phyloP scores from a whole-genome alignment of 2,888 invertebrate genomes.

The Drosophila neutralis region DNA sequence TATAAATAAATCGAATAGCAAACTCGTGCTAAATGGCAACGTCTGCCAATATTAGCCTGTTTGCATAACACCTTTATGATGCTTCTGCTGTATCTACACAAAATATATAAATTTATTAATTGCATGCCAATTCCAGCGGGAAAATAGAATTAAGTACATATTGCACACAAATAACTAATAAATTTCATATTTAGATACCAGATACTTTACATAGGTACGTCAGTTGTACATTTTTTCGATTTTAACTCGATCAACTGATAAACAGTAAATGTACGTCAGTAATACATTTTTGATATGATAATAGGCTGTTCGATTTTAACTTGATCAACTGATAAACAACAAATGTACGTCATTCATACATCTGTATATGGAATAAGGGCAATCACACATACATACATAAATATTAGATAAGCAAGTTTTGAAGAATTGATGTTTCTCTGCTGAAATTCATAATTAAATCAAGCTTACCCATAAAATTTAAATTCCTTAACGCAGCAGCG shows the following conservation, averaged over 20 bases:
- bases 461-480: constrained; percentile 79
- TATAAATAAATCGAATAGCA: constrained; percentile 39
- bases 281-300: background rate
- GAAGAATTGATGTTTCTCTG: background rate
- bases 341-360: background rate
- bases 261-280: background rate
- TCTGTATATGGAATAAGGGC: background rate
- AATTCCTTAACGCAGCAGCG: constrained; percentile 56
- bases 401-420: background rate
- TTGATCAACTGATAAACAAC: background rate
- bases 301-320: no score
- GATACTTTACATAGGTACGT: background rate
- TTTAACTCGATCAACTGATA: background rate
- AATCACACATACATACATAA: background rate
- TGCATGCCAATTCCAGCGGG: background rate
- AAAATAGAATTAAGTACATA: background rate
- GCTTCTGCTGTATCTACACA: constrained; percentile 21
- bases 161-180: background rate
- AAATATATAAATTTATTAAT: constrained; percentile 8
- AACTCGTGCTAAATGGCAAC: constrained; percentile 2
- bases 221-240: no score
- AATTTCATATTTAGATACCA: background rate
- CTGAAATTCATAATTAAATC: constrained; percentile 27
- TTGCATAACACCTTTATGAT: constrained; percentile 11
- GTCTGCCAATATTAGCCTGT: constrained; percentile 34